Base-by-base conservation (phyloP, 2,797 vertebrate species). In the Darevskia nairensis region DNA sequence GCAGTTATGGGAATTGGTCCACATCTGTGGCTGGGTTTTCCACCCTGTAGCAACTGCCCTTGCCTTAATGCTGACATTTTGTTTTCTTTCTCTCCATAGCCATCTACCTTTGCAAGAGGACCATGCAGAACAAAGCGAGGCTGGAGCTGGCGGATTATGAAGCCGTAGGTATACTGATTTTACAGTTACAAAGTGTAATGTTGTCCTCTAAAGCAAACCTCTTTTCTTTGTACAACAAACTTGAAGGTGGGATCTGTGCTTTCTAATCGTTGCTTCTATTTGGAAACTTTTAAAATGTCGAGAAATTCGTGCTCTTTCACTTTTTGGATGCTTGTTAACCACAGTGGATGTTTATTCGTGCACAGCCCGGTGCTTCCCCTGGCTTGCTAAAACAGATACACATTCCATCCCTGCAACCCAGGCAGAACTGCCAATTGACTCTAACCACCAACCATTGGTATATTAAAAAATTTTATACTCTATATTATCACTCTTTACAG, bases 81-180 rank as follows among this genome's bases (percentile, higher is more conserved):
- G 10, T 94, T 95, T 95, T 96, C 55, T 94, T 95, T 95, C 68
- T 94, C 81, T 85, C 86, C 89, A 86, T 86, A 99, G 98, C 98
- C 93, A 99, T 99, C 96, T 99, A 99, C 96, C 98, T 99, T 95
- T 99, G 98, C 96, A 99, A 99, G 95, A 97, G 98, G 96, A 99
- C 98, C 93, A 99, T 99, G 98, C 98, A 99, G 97, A 99, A 99
- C 91, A 99, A 99, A 96, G 98, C 98, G 86, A 97, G 98, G 89
- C 97, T 99, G 93, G 98, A 99, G 96, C 94, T 99, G 41, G 98
- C 98, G 0, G 98, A 99, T 96, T 99, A 99, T 86, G 98, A 99
- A 96, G 98, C 98, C 78, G 98, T 99, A 97, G 98, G 98, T 99
- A 96, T 86, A 95, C 93, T 86, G 89, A 93, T 96, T 94, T 93